Conservation (phyloP, 2,113 vertebrate genomes). For the Saguinus midas region DNA sequence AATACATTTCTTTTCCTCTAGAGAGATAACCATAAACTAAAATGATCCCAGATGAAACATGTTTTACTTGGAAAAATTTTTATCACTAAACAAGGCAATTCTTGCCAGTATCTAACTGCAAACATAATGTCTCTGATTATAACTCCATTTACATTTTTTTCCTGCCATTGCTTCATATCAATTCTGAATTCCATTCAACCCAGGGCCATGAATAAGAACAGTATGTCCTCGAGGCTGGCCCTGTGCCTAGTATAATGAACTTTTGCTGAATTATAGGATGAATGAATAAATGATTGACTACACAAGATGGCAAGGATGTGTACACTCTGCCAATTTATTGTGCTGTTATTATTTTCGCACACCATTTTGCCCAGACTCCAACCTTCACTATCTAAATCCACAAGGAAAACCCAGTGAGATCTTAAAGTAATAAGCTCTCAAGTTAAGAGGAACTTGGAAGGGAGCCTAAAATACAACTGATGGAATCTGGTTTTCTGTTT, state of each 20-base stretch:
- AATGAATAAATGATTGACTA: neutral
- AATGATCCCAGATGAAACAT: neutral
- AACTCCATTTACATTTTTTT: neutral
- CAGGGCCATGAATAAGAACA: neutral
- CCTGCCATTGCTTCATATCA: neutral
- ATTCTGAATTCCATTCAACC: slow-evolving; percentile 23
- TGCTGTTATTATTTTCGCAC: neutral
- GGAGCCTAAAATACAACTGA: neutral
- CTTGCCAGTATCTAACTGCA: neutral
- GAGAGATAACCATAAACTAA: neutral
- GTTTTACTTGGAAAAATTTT: neutral
- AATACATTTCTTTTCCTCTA: neutral
- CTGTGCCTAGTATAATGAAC: neutral
- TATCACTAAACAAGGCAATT: slow-evolving; percentile 2
- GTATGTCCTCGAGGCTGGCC: neutral
- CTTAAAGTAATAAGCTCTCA: neutral
- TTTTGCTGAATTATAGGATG: neutral
- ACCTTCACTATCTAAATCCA: neutral
- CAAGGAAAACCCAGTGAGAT: neutral
- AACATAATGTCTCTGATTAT: neutral
- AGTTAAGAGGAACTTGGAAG: neutral
- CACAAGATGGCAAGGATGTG: neutral
- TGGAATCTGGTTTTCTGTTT: neutral
- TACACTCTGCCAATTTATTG: neutral
- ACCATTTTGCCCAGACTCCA: neutral